Evolutionary conservation across 2,888 invertebrate species (phyloP).

Genomic region (Meliscaeva auricollis): DNA sequence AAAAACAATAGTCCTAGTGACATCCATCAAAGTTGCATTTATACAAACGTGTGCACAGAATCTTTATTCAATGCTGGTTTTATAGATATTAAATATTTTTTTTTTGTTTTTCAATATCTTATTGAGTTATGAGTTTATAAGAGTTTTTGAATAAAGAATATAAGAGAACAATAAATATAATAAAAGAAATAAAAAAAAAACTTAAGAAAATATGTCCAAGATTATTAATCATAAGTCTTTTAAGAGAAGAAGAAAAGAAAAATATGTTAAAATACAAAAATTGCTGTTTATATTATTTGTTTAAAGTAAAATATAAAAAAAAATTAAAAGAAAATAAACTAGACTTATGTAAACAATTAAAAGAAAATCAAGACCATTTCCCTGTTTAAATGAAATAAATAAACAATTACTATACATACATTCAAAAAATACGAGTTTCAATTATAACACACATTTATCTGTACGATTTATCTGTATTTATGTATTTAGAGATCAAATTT

Average conservation of each 20-base stretch:
- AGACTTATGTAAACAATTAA: conserved; percentile 34
- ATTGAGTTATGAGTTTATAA: conserved; percentile 45
- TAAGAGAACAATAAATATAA: conserved; percentile 66
- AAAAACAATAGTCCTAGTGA: conserved; percentile 27
- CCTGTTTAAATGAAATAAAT: conserved; percentile 47
- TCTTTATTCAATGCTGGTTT: conserved; percentile 44
- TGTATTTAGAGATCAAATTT: conserved; percentile 52
- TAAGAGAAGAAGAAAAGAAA: conserved; percentile 26
- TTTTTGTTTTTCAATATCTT: conserved; percentile 43
- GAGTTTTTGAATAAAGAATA: conserved; percentile 50
- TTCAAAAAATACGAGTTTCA: conserved; percentile 69
- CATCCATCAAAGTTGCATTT: conserved; percentile 61
- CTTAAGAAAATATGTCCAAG: conserved; percentile 65
- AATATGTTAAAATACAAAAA: conserved; percentile 38
- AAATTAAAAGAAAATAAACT: conserved; percentile 29
- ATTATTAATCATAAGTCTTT: conserved; percentile 63
- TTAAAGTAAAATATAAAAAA: conserved; percentile 47
- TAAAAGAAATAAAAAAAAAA: conserved; percentile 31
- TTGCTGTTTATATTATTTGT: conserved; percentile 63
- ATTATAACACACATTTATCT: conserved; percentile 62
- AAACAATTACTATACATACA: conserved; percentile 55
- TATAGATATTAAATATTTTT: conserved; percentile 25
- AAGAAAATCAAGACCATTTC: conserved; percentile 59
- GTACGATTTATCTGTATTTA: conserved; percentile 61
- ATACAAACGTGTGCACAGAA: conserved; percentile 34